Percentiles rank a stretch among this genome's conserved stretches.
phyloP scores from a whole-genome alignment of 2,113 vertebrate genomes.

The Tragelaphus imberbis region DNA sequence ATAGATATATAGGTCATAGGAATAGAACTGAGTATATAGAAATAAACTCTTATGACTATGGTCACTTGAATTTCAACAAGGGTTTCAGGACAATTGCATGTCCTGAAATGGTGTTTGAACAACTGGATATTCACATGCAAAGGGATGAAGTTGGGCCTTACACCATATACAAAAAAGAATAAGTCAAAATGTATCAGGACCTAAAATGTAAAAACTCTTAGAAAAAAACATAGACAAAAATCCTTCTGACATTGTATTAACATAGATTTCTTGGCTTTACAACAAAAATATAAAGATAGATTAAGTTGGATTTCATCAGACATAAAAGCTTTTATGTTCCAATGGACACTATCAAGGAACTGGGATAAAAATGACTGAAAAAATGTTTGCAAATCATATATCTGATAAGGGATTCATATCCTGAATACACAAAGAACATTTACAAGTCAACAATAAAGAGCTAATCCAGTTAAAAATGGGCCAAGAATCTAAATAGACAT shows the following conservation, averaged over 20 bases:
- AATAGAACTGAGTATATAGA: background rate
- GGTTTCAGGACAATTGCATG: background rate
- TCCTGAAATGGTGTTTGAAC: background rate
- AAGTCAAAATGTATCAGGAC: background rate
- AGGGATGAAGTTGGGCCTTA: background rate
- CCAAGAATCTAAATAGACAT: background rate
- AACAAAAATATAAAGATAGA: background rate
- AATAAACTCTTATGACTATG: background rate
- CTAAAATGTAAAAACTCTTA: background rate
- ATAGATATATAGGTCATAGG: background rate
- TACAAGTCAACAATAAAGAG: background rate
- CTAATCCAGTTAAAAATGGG: background rate
- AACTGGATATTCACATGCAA: background rate
- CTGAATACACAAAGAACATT: background rate
- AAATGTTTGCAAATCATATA: background rate
- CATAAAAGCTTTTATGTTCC: background rate
- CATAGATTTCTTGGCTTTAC: background rate
- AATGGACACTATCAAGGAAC: background rate
- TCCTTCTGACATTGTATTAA: background rate
- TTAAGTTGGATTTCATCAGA: background rate
- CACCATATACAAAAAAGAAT: background rate
- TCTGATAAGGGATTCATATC: background rate
- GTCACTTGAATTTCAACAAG: background rate
- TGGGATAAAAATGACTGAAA: background rate
- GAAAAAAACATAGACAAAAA: background rate